Evolutionary conservation across 2,797 vertebrate genomes (phyloP), one percentile per base, ranked within the genome.

Genomic region (Enteromius unitaeniatus): DNA sequence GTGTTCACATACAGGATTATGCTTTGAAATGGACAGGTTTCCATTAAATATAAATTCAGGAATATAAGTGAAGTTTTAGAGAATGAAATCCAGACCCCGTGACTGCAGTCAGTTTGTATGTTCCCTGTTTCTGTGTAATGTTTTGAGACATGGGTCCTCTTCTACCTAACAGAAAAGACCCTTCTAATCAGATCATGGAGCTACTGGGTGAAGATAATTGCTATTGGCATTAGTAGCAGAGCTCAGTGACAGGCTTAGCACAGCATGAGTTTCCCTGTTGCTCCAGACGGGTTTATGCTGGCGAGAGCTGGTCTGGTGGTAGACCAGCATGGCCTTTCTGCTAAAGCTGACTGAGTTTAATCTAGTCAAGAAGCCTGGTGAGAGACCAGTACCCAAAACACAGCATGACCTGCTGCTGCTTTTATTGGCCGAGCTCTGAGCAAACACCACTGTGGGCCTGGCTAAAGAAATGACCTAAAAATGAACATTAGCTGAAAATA

Each of bases 1-100:
- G 88, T 89, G 85, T 78, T 21, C 82, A n/a, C n/a, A 37, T 68
- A 21, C 78, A 70, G 40, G 79, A 69, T 74, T 64, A 58, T 73
- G 21, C 62, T 77, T 10, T 17, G 31, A 58, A 47, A 78, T 72
- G 34, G 68, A 83, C 84, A 53, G 17, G 47, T 14, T 53, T 51
- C 5, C 70, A 53, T 31, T 28, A 13, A 64, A 65, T 28, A 15
- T 28, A 21, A 47, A n/a, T 21, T 6, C 23, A 45, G 6, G 17
- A 51, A 31, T 11, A 31, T 31, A 5, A 49, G 19, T 51, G 3
- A 84, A 69, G 55, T 70, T 88, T 84, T 74, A 47, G 60, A 37
- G 84, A 83, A 84, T 82, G 55, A 67, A 81, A 68, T 55, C 74
- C 83, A 88, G 80, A 80, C 67, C 40, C 14, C 0, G 65, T 51